Evolutionary conservation across 53 echinoderm and acorn worm species (phyloP).

Genomic region (Antedon mediterranea): DNA sequence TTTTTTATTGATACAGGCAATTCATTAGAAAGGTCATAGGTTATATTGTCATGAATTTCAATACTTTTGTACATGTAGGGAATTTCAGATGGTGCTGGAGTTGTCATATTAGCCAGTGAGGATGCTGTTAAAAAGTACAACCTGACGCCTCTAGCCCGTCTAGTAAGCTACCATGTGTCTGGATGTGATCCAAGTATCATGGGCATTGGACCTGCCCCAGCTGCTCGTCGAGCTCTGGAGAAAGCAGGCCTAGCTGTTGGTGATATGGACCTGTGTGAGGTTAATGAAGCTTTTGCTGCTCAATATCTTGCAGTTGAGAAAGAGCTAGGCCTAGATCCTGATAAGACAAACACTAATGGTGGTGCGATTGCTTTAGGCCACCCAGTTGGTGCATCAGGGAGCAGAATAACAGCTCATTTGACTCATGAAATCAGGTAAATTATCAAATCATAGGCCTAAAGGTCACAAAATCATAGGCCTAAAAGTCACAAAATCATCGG

Average conservation of each 20-base stretch:
- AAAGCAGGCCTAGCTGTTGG: constrained; percentile 53
- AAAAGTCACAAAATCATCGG: too few species aligned
- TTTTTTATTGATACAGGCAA: too few species aligned
- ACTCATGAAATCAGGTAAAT: constrained; percentile 68
- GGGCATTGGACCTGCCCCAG: constrained; percentile 92
- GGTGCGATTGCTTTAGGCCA: constrained; percentile 93
- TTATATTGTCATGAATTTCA: background rate
- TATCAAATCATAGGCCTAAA: too few species aligned
- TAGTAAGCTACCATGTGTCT: constrained; percentile 76
- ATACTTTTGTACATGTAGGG: constrained; percentile 31
- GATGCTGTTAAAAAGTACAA: constrained; percentile 73
- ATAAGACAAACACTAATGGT: constrained; percentile 82
- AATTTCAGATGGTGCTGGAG: constrained; percentile 93
- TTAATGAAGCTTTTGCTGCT: constrained; percentile 91
- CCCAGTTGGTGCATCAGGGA: constrained; percentile 88
- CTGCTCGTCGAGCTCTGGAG: constrained; percentile 49
- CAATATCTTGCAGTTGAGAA: constrained; percentile 72
- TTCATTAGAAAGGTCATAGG: too few species aligned
- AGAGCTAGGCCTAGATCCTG: constrained; percentile 67
- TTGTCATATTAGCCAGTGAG: constrained; percentile 73
- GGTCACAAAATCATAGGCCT: too few species aligned
- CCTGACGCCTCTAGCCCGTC: constrained; percentile 61
- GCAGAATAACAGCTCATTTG: constrained; percentile 74
- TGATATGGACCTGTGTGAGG: constrained; percentile 84
- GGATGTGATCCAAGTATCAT: constrained; percentile 93